Evolutionary conservation across 2,113 vertebrate genomes (phyloP).

Genomic region (Channa argus): DNA sequence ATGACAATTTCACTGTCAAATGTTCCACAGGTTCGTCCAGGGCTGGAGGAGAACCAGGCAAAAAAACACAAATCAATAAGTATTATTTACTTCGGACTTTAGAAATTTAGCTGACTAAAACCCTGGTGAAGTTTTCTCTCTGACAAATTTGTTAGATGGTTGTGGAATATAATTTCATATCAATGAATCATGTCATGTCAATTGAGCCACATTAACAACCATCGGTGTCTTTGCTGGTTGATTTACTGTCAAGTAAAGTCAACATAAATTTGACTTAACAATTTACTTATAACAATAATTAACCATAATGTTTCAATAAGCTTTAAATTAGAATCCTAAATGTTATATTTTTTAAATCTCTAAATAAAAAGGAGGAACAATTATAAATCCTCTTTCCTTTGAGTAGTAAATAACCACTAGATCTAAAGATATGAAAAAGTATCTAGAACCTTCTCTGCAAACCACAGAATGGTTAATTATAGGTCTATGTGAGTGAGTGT

Average conservation of each 20-base stretch:
- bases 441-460: neutral
- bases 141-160: neutral
- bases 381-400: neutral
- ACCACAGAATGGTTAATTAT: neutral
- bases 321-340: neutral
- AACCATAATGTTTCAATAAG: neutral
- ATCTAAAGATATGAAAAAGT: no score
- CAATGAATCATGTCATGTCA: neutral
- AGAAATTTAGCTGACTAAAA: neutral
- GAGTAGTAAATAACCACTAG: neutral
- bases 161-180: neutral
- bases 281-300: neutral
- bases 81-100: rapidly evolving
- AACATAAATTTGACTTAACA: neutral
- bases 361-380: no score
- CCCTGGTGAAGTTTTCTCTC: neutral
- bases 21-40: constrained; percentile 88
- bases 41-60: constrained; percentile 79
- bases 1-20: constrained; percentile 96
- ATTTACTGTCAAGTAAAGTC: neutral
- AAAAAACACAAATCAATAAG: constrained; percentile 4
- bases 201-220: neutral
- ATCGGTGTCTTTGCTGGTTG: neutral
- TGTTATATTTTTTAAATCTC: neutral
- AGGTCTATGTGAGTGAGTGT: neutral